These are phyloP conservation scores for Nibea albiflora DNA, from an alignment of 2,113 vertebrate species.

Conservation along the genomic window DNA sequence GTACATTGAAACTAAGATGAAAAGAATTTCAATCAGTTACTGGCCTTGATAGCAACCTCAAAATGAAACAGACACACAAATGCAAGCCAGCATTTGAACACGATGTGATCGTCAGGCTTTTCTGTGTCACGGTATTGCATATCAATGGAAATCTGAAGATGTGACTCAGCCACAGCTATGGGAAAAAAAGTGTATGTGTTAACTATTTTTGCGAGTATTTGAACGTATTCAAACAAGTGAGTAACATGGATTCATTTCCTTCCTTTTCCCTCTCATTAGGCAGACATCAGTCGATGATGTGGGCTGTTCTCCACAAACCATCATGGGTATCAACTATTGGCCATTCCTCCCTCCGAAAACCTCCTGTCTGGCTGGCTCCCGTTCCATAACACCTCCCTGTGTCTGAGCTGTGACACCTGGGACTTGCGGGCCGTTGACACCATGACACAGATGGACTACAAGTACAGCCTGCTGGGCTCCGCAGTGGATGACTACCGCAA, in stretches of 20 bases:
- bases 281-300: conserved; percentile 49
- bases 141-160: no score
- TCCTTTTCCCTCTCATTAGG: conserved; percentile 34
- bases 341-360: not conserved
- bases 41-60: not conserved
- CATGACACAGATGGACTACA: conserved; percentile 81
- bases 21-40: conserved; percentile 2
- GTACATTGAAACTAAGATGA: not conserved
- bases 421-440: conserved; percentile 31
- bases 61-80: not conserved
- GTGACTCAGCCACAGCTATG: not conserved
- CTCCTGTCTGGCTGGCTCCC: conserved; percentile 13
- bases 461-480: conserved; percentile 79
- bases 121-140: no score
- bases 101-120: not conserved
- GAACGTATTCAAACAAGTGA: not conserved
- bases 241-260: not conserved
- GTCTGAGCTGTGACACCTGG: conserved; percentile 44
- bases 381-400: conserved; percentile 22
- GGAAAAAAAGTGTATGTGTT: not conserved
- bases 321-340: conserved; percentile 61
- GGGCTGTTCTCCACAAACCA: conserved; percentile 44
- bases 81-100: conserved; percentile 44
- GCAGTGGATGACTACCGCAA: conserved; percentile 72
- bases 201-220: not conserved